Base-by-base conservation (phyloP, 1,140 invertebrate genomes). In the Grapholita molesta region DNA sequence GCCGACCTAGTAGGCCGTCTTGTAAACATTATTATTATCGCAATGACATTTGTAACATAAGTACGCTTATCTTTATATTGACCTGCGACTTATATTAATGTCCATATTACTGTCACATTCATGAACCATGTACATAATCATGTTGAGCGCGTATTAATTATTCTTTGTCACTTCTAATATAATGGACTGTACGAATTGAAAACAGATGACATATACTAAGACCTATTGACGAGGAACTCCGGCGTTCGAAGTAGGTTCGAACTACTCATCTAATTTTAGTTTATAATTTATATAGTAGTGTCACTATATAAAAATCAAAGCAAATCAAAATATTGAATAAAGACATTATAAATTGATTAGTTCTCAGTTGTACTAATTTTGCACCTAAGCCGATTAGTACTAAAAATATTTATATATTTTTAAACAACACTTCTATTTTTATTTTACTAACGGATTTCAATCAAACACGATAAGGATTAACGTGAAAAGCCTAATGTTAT, bases 21-120 rank as follows among this genome's bases (percentile, higher is more conserved):
- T 25, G 25, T 61, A 61, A 61, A 61, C 55, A 61, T 61, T 61
- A 61, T 61, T 61, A 61, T 30, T 30, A 61, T 61, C 55, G 18
- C 42, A 21, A 15, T 48, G 42, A 61, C 55, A 61, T 61, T 25
- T 28, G 24, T 61, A 28, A 61, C 55, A 25, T 57, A 57, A 61
- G 28, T 30, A 18, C 28, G 30, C 25, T 61, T 61, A 30, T 57
- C 53, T 57, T 57, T 57, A 57, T 28, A n/a, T 28, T 57, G 53
- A 57, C 53, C 24, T 23, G 53, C 9, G 55, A 61, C 55, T 30
- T 28, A 61, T 61, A 25, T 61, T 61, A n/a, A 61, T 61, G 55
- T 48, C 55, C 55, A 15, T 18, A 61, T 61, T 61, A 61, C 55
- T 61, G 55, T 15, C 55, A 28, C 55, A 28, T 30, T 61, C 21